These are phyloP conservation scores for Elachura formosa DNA, from an alignment of 2,113 vertebrate genomes.

Conservation along the genomic window DNA sequence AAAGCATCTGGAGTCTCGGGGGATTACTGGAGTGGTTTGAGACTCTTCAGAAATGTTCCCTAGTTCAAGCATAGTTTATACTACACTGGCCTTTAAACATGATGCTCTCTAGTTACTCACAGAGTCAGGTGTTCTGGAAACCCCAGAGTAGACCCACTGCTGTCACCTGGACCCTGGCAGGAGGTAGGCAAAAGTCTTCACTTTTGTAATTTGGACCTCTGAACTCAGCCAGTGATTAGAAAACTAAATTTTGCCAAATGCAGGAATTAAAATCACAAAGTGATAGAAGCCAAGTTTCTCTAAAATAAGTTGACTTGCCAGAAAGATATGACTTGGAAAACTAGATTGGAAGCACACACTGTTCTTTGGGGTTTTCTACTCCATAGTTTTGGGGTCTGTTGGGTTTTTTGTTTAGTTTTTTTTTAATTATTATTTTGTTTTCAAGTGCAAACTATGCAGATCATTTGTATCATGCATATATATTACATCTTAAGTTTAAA, in stretches of 20 bases:
- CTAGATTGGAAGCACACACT: neutral
- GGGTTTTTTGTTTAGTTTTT: neutral
- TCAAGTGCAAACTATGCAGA: neutral
- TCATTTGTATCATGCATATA: neutral
- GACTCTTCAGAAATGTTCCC: neutral
- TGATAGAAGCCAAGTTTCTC: neutral
- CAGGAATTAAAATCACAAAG: slow-evolving; percentile 7
- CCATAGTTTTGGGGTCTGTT: neutral
- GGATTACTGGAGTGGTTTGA: neutral
- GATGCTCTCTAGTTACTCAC: neutral
- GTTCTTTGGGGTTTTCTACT: neutral
- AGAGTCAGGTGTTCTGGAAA: neutral
- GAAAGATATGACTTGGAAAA: neutral
- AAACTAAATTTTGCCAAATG: neutral
- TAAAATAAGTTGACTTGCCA: neutral
- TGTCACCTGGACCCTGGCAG: neutral
- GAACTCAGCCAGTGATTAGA: neutral
- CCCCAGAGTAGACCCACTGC: neutral
- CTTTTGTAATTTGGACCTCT: neutral
- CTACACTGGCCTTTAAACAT: neutral
- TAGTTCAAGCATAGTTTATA: neutral
- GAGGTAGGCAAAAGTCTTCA: neutral
- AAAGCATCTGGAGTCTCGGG: neutral
- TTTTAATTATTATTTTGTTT: neutral
- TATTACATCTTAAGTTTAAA: neutral